phyloP scores from a whole-genome alignment of 2,113 vertebrate species.

The Pica pica region DNA sequence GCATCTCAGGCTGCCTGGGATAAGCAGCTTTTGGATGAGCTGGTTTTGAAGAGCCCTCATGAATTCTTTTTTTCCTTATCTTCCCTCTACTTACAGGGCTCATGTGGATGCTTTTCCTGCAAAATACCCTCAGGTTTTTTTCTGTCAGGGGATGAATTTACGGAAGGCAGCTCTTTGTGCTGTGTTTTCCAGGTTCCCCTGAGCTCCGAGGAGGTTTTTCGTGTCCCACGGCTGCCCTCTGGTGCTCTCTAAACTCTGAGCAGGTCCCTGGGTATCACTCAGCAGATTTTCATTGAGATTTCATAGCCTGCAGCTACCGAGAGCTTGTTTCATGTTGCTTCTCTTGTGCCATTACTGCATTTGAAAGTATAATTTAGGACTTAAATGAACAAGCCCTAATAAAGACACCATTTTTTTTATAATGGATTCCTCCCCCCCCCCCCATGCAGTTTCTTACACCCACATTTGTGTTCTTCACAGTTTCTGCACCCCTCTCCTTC shows the following conservation, averaged over 20 bases:
- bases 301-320: background rate
- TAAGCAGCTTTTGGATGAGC: background rate
- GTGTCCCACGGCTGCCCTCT: background rate
- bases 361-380: background rate
- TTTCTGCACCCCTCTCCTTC: background rate
- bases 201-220: rapidly evolving
- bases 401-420: rapidly evolving
- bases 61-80: background rate
- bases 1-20: background rate
- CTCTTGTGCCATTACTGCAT: background rate
- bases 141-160: background rate
- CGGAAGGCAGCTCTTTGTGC: background rate
- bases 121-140: rapidly evolving
- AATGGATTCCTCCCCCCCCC: rapidly evolving
- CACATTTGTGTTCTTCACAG: background rate
- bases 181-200: rapidly evolving
- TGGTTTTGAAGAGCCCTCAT: background rate
- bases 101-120: background rate
- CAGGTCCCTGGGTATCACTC: background rate
- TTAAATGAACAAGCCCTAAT: background rate
- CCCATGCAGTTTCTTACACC: background rate
- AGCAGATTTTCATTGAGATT: background rate
- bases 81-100: background rate
- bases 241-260: background rate
- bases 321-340: background rate